Evolutionary conservation across 2,797 vertebrate species (phyloP).

Genomic region (Octomys mimax): DNA sequence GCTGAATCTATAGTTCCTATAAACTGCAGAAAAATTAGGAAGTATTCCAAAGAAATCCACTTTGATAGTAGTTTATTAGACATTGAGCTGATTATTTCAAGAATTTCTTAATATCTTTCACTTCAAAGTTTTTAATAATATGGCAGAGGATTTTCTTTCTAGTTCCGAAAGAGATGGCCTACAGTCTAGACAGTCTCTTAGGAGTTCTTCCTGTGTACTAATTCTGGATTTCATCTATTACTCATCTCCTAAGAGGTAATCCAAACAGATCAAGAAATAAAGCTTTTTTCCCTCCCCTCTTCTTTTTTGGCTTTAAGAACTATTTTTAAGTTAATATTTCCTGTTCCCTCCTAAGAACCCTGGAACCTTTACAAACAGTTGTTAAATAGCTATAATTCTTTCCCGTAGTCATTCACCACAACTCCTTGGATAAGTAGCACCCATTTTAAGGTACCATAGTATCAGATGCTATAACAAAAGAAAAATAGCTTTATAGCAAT

Average conservation of each 20-base stretch:
- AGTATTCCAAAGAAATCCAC: background rate
- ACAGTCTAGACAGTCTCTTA: slow-evolving; percentile 73
- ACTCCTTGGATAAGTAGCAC: slow-evolving; percentile 52
- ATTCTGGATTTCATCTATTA: slow-evolving; percentile 67
- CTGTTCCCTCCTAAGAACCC: slow-evolving; percentile 68
- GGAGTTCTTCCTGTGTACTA: slow-evolving; percentile 51
- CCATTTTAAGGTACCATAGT: background rate
- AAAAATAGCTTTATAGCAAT: slow-evolving; percentile 26
- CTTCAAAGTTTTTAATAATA: slow-evolving; percentile 44
- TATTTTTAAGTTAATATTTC: slow-evolving; percentile 81
- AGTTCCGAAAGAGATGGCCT: slow-evolving; percentile 8
- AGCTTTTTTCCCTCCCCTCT: slow-evolving; percentile 13
- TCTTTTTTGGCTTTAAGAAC: slow-evolving; percentile 72
- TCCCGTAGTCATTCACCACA: slow-evolving; percentile 20
- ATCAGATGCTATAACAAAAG: slow-evolving; percentile 36
- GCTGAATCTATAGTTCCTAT: background rate
- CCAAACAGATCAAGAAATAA: slow-evolving; percentile 77
- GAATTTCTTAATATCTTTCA: background rate
- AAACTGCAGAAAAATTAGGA: slow-evolving; percentile 28
- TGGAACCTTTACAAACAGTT: slow-evolving; percentile 70
- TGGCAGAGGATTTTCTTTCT: slow-evolving; percentile 30
- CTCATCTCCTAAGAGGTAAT: slow-evolving; percentile 74
- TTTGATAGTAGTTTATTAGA: background rate
- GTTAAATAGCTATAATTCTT: slow-evolving; percentile 63
- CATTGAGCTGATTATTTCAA: background rate